phyloP scores from a whole-genome alignment of 2,797 vertebrate species.

The Semaprochilodus insignis region DNA sequence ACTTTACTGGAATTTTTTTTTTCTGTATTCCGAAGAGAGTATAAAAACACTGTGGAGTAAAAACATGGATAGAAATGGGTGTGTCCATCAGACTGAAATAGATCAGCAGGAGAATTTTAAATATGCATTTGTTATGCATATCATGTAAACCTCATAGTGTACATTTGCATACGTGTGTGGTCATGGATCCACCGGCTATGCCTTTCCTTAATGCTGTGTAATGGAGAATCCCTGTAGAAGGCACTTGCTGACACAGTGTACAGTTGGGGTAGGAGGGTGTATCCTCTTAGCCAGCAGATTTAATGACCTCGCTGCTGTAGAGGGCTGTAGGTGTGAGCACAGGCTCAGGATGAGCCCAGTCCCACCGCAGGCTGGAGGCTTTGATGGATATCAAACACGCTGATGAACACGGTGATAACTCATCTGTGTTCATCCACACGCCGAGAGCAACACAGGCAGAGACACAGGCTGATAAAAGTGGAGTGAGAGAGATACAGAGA shows the following conservation, averaged over 20 bases:
- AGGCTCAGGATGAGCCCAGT: not conserved
- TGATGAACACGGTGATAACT: not conserved
- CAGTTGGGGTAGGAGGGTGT: not conserved
- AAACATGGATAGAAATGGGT: too few species aligned
- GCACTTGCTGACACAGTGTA: not conserved
- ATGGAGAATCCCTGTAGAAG: not conserved
- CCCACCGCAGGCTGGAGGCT: not conserved
- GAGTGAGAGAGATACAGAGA: not conserved
- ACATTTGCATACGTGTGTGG: too few species aligned
- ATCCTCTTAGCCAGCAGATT: not conserved
- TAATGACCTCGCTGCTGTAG: not conserved
- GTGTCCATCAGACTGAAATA: too few species aligned
- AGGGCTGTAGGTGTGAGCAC: not conserved
- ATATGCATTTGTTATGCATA: too few species aligned
- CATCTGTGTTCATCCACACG: not conserved
- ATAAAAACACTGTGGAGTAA: too few species aligned
- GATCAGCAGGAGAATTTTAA: too few species aligned
- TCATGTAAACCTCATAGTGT: not conserved
- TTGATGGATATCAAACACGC: constrained; percentile 5
- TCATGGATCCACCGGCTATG: not conserved
- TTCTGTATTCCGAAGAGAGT: too few species aligned
- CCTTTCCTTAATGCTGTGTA: not conserved
- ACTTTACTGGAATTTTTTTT: too few species aligned
- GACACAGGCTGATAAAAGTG: not conserved
- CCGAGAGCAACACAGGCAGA: not conserved